A percentile compares a stretch with the other conserved stretches of the same genome.
Conservation (phyloP, 1,140 invertebrate genomes). For the Drosophila setifemur region DNA sequence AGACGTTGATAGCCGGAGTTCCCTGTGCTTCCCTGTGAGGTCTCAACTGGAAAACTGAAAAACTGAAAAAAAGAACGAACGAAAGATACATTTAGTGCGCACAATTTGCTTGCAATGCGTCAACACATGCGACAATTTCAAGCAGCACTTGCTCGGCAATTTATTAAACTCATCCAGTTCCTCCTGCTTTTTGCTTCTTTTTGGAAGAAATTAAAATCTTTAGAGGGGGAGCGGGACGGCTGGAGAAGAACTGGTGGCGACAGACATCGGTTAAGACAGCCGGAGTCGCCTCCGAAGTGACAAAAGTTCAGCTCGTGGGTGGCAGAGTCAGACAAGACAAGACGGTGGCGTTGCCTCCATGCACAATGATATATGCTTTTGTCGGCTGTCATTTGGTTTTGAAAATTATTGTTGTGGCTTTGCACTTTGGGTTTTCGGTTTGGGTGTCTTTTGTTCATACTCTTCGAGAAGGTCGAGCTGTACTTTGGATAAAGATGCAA, state of each 20-base stretch:
- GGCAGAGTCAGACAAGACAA: slow-evolving; percentile 73
- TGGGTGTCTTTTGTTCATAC: slow-evolving; percentile 38
- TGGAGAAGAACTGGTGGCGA: slow-evolving; percentile 15
- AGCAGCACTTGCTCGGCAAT: slow-evolving; percentile 64
- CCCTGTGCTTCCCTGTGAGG: slow-evolving; percentile 43
- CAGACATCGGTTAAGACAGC: slow-evolving; percentile 68
- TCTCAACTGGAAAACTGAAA: slow-evolving; percentile 28
- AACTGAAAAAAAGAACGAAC: too few relatives aligned
- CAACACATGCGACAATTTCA: slow-evolving; percentile 72
- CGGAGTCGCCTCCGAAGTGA: slow-evolving; percentile 71
- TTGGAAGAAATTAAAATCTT: slow-evolving; percentile 65
- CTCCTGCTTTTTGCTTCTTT: slow-evolving; percentile 3
- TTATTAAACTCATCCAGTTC: slow-evolving; percentile 55
- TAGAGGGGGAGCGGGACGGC: background rate
- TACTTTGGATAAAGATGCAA: background rate
- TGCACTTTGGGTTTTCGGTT: slow-evolving; percentile 56
- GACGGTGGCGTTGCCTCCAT: slow-evolving; percentile 47
- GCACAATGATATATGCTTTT: slow-evolving; percentile 77
- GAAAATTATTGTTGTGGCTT: slow-evolving; percentile 75
- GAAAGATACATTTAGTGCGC: slow-evolving; percentile 55
- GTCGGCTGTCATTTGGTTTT: slow-evolving; percentile 78
- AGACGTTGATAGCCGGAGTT: slow-evolving; percentile 33
- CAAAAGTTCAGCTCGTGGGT: slow-evolving; percentile 79
- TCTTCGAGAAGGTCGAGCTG: background rate
- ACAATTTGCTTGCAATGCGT: slow-evolving; percentile 73